Evolutionary conservation across 2,113 vertebrate species (phyloP).

Genomic region (Calonectris borealis): DNA sequence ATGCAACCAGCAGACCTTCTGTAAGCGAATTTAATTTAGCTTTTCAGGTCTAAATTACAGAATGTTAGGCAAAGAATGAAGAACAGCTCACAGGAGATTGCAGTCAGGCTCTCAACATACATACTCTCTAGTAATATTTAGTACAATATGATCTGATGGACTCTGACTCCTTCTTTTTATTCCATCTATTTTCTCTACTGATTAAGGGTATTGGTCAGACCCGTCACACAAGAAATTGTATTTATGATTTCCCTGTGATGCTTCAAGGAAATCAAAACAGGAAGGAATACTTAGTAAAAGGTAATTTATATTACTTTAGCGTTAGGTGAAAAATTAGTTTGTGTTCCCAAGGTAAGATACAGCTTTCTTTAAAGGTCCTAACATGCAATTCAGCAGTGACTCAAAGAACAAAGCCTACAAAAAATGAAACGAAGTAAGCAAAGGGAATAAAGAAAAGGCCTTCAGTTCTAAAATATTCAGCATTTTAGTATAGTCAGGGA

Average conservation of each 20-base stretch:
- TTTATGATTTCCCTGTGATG: background rate
- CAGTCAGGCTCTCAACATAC: background rate
- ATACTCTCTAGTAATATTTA: background rate
- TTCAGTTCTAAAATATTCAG: background rate
- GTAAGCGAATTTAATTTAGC: background rate
- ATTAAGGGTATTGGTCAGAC: background rate
- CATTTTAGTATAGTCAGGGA: background rate
- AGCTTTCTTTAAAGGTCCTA: background rate
- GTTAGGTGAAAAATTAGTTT: background rate
- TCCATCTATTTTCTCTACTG: background rate
- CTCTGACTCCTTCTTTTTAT: background rate
- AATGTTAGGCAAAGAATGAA: background rate
- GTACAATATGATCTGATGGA: background rate
- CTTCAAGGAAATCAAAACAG: background rate
- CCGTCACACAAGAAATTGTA: background rate
- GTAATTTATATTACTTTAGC: background rate
- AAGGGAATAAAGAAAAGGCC: background rate
- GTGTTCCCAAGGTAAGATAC: background rate
- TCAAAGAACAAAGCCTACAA: background rate
- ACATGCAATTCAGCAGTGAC: background rate
- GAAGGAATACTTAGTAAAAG: background rate
- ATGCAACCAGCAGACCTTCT: background rate
- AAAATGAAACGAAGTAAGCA: background rate
- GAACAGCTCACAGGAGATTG: background rate
- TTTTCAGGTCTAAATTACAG: background rate